Conservation (phyloP, 2,797 vertebrate genomes). For the Myoxocephalus aenaeus region DNA sequence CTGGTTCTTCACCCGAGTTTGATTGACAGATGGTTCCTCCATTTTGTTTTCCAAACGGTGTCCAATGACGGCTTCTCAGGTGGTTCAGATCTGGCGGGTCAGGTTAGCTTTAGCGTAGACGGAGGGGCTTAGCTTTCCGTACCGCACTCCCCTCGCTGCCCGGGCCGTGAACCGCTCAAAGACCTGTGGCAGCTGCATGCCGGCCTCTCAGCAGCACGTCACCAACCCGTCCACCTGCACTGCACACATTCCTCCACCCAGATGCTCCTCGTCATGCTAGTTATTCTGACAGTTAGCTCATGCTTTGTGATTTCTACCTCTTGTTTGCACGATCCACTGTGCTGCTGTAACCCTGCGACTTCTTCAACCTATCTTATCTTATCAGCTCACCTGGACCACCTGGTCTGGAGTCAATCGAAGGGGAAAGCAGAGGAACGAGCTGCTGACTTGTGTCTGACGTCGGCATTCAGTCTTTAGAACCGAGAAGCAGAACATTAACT, state of each 20-base stretch:
- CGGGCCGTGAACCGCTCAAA: constrained; percentile 46
- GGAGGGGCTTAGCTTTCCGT: background rate
- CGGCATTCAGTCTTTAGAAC: background rate
- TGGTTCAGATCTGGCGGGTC: too few species aligned
- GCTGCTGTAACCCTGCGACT: too few species aligned
- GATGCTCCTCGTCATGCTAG: background rate
- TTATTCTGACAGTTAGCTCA: background rate
- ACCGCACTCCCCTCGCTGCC: constrained; percentile 20
- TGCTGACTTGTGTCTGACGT: background rate
- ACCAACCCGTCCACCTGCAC: constrained; percentile 41
- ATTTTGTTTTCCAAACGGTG: too few species aligned
- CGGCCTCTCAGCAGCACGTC: constrained; percentile 49
- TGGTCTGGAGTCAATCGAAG: background rate
- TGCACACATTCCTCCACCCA: constrained; percentile 35
- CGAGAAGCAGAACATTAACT: background rate
- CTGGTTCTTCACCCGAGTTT: too few species aligned
- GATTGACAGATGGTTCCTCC: too few species aligned
- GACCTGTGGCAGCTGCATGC: constrained; percentile 56
- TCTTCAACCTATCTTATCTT: too few species aligned
- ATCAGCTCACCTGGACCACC: background rate
- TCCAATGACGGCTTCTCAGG: too few species aligned
- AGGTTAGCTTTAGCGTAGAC: background rate
- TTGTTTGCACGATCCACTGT: too few species aligned
- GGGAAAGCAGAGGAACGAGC: background rate
- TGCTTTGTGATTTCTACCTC: background rate